Base-by-base conservation (phyloP, 2,888 invertebrate species). In the Drosophila barbarae region DNA sequence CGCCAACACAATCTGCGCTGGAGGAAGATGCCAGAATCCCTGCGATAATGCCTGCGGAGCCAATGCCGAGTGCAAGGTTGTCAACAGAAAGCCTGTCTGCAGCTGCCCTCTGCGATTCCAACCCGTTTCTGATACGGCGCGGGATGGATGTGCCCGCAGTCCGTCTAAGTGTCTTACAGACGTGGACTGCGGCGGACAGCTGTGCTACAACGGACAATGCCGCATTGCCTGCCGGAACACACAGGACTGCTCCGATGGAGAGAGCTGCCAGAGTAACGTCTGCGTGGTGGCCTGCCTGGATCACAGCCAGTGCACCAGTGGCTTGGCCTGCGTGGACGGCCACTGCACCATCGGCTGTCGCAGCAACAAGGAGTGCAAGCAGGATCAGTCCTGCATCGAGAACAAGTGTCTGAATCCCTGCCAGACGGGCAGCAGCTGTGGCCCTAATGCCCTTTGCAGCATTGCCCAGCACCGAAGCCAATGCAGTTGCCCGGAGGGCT, bases 381-480 rank as follows among this genome's bases (percentile, higher is more conserved):
- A 91, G 15, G 92, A 93, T 56, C 93, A 96, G 86, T 93, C 96
- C 4, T 97, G 97, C 85, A 92, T 96, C 38, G 94, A 95, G 78
- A 95, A 94, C 85, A 95, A 94, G 90, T 97, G 97, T 86, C 91
- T 92, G 84, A 94, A 96, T 90, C 96, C 96, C 23, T 97, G 97
- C 87, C 90, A 92, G 66, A 91, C 91, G 32, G 93, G 93, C 69
- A 93, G 93, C 71, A 92, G 94, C 12, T 96, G 96, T 85, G 96
- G 96, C 9, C 93, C 95, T 1, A 97, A 97, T 87, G 94, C 96
- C 0, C 90, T 95, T 28, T 97, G 96, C 87, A 92, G 92, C 51
- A 93, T 93, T 87, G 90, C 92, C 32, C 92, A 95, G 85, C 96
- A 96, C 84, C 91, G 92, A 46, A 94, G 94, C 1, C 91, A 92